Conservation (phyloP, 2,888 invertebrate species). For the Apantesis nais region DNA sequence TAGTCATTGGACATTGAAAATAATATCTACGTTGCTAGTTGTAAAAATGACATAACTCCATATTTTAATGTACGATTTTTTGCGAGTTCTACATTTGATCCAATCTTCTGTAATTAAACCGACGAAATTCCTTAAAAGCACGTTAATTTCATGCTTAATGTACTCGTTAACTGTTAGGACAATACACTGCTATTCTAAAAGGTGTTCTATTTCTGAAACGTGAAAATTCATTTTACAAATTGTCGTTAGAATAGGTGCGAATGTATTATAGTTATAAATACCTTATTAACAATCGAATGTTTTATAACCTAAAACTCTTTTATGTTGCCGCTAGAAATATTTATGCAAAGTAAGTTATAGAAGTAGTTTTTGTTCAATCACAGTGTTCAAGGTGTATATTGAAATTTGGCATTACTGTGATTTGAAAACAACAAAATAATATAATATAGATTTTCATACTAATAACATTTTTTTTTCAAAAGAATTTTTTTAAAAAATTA, state of each 20-base stretch:
- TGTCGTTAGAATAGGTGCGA: conserved; percentile 26
- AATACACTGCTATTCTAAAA: not conserved
- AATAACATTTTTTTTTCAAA: not conserved
- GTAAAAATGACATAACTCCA: not conserved
- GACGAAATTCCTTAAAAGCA: not conserved
- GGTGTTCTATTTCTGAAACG: not conserved
- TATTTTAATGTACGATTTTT: not conserved
- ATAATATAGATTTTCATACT: not conserved
- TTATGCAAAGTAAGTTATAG: conserved; percentile 26
- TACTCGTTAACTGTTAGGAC: not conserved
- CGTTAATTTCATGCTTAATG: not conserved
- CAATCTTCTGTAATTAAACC: not conserved
- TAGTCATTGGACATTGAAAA: not conserved
- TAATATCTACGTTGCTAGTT: not conserved
- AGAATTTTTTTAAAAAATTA: not conserved
- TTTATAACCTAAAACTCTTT: conserved; percentile 30
- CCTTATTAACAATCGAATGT: conserved; percentile 18
- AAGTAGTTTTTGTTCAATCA: conserved; percentile 40
- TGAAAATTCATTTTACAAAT: not conserved
- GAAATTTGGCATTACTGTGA: conserved; percentile 37
- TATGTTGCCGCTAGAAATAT: conserved; percentile 44
- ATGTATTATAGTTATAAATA: conserved; percentile 34
- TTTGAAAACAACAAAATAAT: not conserved
- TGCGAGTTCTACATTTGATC: not conserved
- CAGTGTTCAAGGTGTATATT: conserved; percentile 48